phyloP scores from a whole-genome alignment of 2,797 vertebrate species.

The Buphagus erythrorhynchus region DNA sequence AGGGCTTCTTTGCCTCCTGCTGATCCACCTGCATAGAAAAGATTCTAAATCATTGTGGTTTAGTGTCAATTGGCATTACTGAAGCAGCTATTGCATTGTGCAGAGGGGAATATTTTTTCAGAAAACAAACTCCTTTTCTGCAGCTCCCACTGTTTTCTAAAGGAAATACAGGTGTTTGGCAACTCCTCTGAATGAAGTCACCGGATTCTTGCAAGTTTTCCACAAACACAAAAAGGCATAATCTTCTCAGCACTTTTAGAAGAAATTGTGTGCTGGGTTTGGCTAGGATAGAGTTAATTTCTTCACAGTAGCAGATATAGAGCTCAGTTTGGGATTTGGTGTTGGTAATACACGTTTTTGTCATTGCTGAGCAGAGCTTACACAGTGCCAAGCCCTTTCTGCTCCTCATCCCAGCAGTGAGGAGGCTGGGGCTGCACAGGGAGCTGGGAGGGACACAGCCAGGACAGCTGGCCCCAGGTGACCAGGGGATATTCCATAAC shows the following conservation, averaged over 20 bases:
- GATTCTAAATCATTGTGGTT: neutral
- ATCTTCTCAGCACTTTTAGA: neutral
- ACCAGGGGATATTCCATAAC: neutral
- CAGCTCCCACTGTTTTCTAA: neutral
- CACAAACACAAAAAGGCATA: neutral
- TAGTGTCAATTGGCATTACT: neutral
- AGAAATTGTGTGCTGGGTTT: neutral
- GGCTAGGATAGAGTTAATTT: neutral
- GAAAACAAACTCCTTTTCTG: neutral
- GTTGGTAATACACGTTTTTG: neutral
- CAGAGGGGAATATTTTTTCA: neutral
- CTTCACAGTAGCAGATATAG: neutral
- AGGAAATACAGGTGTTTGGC: neutral
- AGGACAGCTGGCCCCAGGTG: neutral
- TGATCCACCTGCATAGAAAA: neutral
- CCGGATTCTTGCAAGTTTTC: neutral
- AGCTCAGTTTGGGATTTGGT: neutral
- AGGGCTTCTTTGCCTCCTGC: neutral
- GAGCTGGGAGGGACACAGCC: neutral
- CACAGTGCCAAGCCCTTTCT: neutral
- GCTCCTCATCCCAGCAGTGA: neutral
- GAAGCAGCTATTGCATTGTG: neutral
- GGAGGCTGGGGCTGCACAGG: neutral
- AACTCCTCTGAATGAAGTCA: neutral
- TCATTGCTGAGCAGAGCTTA: fast-evolving